Percentiles rank a stretch among this genome's conserved stretches.
Conservation (phyloP, 1,140 invertebrate genomes). For the Bombus pascuorum region DNA sequence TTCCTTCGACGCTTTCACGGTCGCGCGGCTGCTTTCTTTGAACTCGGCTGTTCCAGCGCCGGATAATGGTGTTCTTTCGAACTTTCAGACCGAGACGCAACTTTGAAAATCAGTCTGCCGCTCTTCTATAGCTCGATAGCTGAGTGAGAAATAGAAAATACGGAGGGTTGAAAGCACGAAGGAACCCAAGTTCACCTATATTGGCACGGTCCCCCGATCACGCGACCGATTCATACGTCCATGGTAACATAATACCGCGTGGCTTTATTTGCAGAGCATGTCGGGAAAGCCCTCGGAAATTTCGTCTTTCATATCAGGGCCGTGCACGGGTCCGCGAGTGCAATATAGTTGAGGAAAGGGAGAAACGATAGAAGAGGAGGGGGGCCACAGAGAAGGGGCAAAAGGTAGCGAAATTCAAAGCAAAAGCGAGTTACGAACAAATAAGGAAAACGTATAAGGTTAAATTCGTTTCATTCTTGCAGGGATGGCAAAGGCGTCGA, state of each 20-base stretch:
- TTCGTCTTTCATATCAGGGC: conserved; percentile 54
- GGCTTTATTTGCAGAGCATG: conserved; percentile 62
- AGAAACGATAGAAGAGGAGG: not conserved
- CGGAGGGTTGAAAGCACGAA: too few relatives aligned
- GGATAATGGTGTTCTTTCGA: not conserved
- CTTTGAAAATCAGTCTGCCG: not conserved
- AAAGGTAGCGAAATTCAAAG: conserved; percentile 24
- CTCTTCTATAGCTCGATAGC: not conserved
- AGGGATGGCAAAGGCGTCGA: not conserved
- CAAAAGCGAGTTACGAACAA: conserved; percentile 17
- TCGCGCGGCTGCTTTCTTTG: conserved; percentile 3
- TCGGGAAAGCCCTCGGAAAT: conserved; percentile 61
- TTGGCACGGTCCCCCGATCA: conserved; percentile 24
- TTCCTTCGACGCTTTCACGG: not conserved
- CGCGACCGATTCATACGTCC: conserved; percentile 58
- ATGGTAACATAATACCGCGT: conserved; percentile 63
- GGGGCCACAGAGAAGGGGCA: not conserved
- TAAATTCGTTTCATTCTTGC: conserved; percentile 45
- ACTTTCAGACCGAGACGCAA: too few relatives aligned
- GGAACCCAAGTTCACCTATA: conserved; percentile 17
- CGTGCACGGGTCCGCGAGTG: conserved; percentile 14
- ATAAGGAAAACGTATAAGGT: conserved; percentile 35
- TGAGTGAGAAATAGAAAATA: not conserved
- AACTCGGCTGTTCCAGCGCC: not conserved
- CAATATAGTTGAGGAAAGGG: conserved; percentile 26